Evolutionary conservation across 53 echinoderm and acorn worm genomes (phyloP), one percentile per base, ranked within the genome.

Genomic region (Zoroaster sp.): DNA sequence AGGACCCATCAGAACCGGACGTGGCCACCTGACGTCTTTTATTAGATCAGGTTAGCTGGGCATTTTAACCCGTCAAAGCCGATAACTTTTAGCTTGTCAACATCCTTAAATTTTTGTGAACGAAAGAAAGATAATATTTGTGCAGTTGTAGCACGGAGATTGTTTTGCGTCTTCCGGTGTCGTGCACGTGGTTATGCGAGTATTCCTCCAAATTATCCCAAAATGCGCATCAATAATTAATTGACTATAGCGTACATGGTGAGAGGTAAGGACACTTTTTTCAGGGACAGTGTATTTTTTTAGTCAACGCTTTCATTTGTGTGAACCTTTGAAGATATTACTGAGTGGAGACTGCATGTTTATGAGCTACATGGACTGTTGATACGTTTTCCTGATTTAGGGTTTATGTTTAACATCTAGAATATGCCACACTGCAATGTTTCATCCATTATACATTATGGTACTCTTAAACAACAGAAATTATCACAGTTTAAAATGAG

Each of bases 31-130:
- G 85, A 85, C 85, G 85, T 70, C 85, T 69, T 70, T 69, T 71
- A 85, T 85, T 85, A 85, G 85, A 70, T 85, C 85, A 70, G 71
- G 69, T 85, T 85, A 71, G 47, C 85, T 71, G 46, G 51, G 85
- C 85, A 85, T 85, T 85, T 85, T 85, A 85, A 49, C 85, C 85
- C 85, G 85, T 85, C 85, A 71, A 71, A 85, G 35, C 45, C 51
- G 34, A 85, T 85, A 15, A 33, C 70, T 35, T 70, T 69, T 69
- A 70, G 32, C 51, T 35, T 31, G 47, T 85, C 85, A 30, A 47
- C 49, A 17, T 39, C 83, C 69, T 13, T 17, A 14, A 14, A 36
- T 47, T 85, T 85, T 47, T n/a, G 33, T 35, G 43, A 51, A 71
- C 49, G 85, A 47, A 34, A 35, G 69, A 45, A 70, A 36, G 69